phyloP scores from a whole-genome alignment of 2,888 invertebrate genomes.

The Lysandra coridon region DNA sequence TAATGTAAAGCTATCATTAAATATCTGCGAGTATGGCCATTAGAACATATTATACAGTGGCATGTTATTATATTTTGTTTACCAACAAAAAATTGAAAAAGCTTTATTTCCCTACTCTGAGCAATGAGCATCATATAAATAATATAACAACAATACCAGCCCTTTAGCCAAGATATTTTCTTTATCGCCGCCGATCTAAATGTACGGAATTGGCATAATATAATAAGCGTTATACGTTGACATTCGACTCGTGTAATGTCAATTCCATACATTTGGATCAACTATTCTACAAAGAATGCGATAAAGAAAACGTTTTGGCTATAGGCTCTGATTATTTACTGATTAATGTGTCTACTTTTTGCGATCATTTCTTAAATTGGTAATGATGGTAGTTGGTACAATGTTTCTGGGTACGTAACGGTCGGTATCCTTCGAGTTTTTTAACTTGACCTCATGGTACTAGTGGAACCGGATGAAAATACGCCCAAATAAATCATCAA shows the following conservation, averaged over 20 bases:
- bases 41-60: no score
- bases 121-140: background rate
- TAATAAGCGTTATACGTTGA: no score
- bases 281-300: no score
- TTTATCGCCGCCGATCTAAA: no score
- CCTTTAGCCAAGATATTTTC: background rate
- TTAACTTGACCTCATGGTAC: background rate
- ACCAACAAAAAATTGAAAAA: background rate
- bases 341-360: background rate
- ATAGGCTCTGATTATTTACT: background rate
- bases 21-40: no score
- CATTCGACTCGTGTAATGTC: no score
- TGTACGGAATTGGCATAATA: no score
- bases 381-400: background rate
- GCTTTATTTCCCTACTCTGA: background rate
- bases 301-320: no score
- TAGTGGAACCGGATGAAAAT: background rate
- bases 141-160: background rate
- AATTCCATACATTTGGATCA: no score
- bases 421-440: background rate
- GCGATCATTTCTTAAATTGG: background rate
- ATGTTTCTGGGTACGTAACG: background rate
- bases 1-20: no score
- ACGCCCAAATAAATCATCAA: background rate
- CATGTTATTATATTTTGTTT: background rate